Conservation (phyloP, 2,797 vertebrate species). For the Eupleurogrammus muticus region DNA sequence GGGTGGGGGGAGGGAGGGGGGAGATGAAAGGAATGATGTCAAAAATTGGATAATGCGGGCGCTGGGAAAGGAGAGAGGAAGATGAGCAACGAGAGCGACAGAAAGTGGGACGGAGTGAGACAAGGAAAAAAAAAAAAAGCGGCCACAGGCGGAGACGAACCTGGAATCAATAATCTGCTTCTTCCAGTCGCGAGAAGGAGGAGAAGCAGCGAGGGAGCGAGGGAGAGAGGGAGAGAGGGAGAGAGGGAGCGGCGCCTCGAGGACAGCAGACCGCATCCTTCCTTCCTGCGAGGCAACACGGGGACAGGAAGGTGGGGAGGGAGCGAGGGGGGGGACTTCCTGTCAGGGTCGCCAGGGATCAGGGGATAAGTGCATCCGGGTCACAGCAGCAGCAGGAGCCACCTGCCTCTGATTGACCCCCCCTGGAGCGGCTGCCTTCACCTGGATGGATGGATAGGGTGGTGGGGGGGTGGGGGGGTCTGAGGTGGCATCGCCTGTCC, state of each 20-base stretch:
- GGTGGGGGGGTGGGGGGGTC: slow-evolving; percentile 18
- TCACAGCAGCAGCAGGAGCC: slow-evolving; percentile 60
- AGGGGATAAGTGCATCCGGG: slow-evolving; percentile 78
- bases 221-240: slow-evolving; percentile 65
- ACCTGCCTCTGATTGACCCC: slow-evolving; percentile 73
- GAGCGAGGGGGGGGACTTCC: slow-evolving; percentile 79
- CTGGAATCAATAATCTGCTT: slow-evolving; percentile 90
- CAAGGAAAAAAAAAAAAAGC: slow-evolving; percentile 14
- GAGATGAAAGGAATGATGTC: slow-evolving; percentile 49
- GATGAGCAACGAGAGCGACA: slow-evolving; percentile 52
- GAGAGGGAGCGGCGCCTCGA: slow-evolving; percentile 77
- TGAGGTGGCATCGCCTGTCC: slow-evolving; percentile 36
- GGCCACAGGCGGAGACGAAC: slow-evolving; percentile 55
- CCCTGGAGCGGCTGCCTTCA: no score
- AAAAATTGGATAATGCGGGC: slow-evolving; percentile 58
- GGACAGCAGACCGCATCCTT: slow-evolving; percentile 91
- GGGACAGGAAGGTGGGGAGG: slow-evolving; percentile 86
- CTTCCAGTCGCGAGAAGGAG: slow-evolving; percentile 65
- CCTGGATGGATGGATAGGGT: background rate
- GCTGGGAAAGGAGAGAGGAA: slow-evolving; percentile 43
- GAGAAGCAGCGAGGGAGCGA: slow-evolving; percentile 65
- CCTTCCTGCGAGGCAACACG: slow-evolving; percentile 85
- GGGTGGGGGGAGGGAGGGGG: slow-evolving; percentile 33
- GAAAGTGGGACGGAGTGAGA: slow-evolving; percentile 34
- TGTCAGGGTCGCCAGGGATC: slow-evolving; percentile 74